phyloP scores from a whole-genome alignment of 2,113 vertebrate genomes.

The Sebastes schlegelii region DNA sequence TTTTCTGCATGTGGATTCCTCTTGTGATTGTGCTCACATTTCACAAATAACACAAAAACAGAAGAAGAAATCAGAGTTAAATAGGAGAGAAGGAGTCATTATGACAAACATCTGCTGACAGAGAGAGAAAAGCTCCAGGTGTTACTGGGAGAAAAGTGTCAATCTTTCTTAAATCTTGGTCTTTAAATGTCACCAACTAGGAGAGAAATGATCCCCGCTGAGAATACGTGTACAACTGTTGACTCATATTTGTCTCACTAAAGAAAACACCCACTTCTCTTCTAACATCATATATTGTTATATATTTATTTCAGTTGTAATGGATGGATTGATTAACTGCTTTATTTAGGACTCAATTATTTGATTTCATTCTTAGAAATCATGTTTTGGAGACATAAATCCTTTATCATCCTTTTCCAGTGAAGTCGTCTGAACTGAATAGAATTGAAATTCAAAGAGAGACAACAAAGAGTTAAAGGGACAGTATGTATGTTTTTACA shows the following conservation, averaged over 20 bases:
- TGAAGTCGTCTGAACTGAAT: neutral
- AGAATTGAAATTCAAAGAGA: neutral
- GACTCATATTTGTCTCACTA: neutral
- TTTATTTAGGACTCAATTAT: neutral
- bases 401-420: neutral
- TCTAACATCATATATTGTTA: neutral
- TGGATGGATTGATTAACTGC: neutral
- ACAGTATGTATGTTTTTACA: too few relatives aligned
- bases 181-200: slow-evolving; percentile 17
- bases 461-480: too few relatives aligned
- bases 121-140: slow-evolving; percentile 32
- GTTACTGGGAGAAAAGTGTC: neutral
- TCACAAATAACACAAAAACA: neutral
- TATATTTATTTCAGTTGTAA: neutral
- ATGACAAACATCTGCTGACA: slow-evolving; percentile 16
- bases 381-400: neutral
- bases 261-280: neutral
- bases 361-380: neutral
- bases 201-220: slow-evolving; percentile 3
- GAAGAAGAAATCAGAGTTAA: slow-evolving; percentile 10
- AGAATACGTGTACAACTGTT: neutral
- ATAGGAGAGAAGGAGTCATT: neutral
- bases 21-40: neutral
- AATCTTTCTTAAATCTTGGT: slow-evolving; percentile 3
- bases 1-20: neutral